phyloP scores from a whole-genome alignment of 2,888 invertebrate species.

The Panopea generosa region DNA sequence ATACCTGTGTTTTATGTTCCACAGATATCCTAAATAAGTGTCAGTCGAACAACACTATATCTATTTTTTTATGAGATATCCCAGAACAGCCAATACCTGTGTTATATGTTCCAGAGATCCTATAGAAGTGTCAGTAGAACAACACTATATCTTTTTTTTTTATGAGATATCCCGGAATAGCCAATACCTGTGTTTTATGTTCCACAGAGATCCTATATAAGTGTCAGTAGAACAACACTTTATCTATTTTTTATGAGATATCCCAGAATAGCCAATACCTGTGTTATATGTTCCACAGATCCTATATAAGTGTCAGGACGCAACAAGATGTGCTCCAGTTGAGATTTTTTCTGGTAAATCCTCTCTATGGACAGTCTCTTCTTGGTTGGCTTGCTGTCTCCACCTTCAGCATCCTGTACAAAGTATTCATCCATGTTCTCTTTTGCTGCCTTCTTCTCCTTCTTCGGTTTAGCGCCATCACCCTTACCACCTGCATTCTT shows the following conservation, averaged over 20 bases:
- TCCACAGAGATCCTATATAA: slow-evolving; percentile 92
- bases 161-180: too few species aligned
- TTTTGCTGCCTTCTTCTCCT: slow-evolving; percentile 52
- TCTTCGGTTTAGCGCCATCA: slow-evolving; percentile 40
- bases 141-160: too few species aligned
- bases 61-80: too few species aligned
- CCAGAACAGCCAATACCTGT: too few species aligned
- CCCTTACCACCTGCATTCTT: slow-evolving; percentile 54
- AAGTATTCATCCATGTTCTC: slow-evolving; percentile 69
- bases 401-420: slow-evolving; percentile 50
- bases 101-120: slow-evolving; percentile 88
- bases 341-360: slow-evolving; percentile 99
- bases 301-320: slow-evolving; percentile 99
- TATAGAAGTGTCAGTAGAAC: too few species aligned
- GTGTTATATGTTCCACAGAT: slow-evolving; percentile 86
- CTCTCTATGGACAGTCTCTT: slow-evolving; percentile 92
- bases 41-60: too few species aligned
- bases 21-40: too few species aligned
- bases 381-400: slow-evolving; percentile 70
- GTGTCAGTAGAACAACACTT: too few species aligned
- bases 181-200: slow-evolving; percentile 84
- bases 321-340: slow-evolving; percentile 98
- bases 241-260: too few species aligned
- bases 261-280: too few species aligned
- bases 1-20: too few species aligned